phyloP scores from a whole-genome alignment of 2,113 vertebrate species.

The Choloepus hoffmanni region DNA sequence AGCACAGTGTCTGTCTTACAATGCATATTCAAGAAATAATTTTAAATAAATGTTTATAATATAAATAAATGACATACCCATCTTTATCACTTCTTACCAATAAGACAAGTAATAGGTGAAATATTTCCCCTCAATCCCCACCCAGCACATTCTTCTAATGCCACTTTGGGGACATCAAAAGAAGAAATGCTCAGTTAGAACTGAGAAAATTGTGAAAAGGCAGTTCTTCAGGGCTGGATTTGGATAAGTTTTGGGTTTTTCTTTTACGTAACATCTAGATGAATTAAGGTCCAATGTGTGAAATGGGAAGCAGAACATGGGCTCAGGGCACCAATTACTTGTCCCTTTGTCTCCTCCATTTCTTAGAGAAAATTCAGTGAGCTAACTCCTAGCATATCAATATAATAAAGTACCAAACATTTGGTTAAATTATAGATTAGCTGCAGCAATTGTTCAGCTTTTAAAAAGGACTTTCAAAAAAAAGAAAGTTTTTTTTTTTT shows the following conservation, averaged over 20 bases:
- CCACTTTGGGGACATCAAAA: not conserved
- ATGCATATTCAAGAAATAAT: not conserved
- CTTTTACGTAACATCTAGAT: constrained; percentile 45
- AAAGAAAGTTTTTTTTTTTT: not conserved
- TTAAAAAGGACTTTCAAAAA: constrained; percentile 70
- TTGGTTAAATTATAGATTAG: constrained; percentile 70
- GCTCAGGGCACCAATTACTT: constrained; percentile 68
- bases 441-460: constrained; percentile 67
- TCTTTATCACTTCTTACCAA: not conserved
- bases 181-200: not conserved
- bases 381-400: constrained; percentile 62
- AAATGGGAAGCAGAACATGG: not conserved
- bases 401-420: constrained; percentile 39
- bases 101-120: not conserved
- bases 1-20: not conserved
- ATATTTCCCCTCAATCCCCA: not conserved
- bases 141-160: not conserved
- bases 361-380: constrained; percentile 69
- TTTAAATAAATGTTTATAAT: not conserved
- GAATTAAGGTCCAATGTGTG: not conserved
- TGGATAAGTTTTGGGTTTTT: not conserved
- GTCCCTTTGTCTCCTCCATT: constrained; percentile 35
- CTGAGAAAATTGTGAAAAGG: not conserved
- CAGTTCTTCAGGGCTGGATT: not conserved
- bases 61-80: not conserved